Evolutionary conservation across 1,140 invertebrate genomes (phyloP), one percentile per base, ranked within the genome.

Genomic region (Cepaea nemoralis): DNA sequence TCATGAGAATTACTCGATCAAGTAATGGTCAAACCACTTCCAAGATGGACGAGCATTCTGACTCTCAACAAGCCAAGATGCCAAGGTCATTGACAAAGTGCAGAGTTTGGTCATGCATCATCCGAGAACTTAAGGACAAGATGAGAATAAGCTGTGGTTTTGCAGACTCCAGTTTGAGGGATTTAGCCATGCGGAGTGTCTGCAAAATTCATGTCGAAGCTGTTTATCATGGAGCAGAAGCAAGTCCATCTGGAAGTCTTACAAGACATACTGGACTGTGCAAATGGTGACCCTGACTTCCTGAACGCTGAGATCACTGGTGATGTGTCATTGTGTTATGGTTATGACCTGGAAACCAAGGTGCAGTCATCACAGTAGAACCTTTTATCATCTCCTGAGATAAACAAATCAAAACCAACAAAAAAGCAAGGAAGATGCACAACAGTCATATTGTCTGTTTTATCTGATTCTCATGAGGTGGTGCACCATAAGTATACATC

Each of bases 251-350:
- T 59, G 55, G 22, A 59, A 59, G 55, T 59, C 55, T 12, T 24
- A n/a, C 10, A 59, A 24, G 55, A 59, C 24, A 59, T 59, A 24
- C n/a, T 59, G 55, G 55, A 24, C 24, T 59, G 55, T 59, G 55
- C 55, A 10, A 59, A 59, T n/a, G 24, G 55, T 59, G 22, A 59
- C 55, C 5, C 55, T n/a, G 24, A 59, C 55, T 14, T 59, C 24
- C 55, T 59, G 55, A 59, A n/a, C 55, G n/a, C 55, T 59, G 24
- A 19, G 55, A 59, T 59, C 55, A 59, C 55, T 59, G 55, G 8
- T 59, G 55, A 59, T 59, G 22, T 22, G 22, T 59, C 55, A 59
- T 59, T 12, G 55, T 5, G 14, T 59, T 59, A 59, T 59, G 24
- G 55, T 12, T 59, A 59, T 24, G 22, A 59, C 8, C 55, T 24